phyloP scores from a whole-genome alignment of 2,113 vertebrate genomes.

The Barnardius zonarius region DNA sequence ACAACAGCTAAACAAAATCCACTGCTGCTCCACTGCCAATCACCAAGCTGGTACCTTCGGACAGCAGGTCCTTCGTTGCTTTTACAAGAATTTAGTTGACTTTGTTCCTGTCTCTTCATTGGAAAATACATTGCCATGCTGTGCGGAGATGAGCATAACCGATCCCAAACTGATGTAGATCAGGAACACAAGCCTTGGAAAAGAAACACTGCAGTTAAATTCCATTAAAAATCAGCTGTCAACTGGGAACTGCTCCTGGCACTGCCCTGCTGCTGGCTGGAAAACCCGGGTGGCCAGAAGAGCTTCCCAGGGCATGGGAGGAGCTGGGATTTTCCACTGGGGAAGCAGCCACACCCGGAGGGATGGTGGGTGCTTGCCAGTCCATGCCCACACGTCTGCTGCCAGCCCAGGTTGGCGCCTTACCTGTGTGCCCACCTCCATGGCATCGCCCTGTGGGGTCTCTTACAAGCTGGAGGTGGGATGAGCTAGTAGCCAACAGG shows the following conservation, averaged over 20 bases:
- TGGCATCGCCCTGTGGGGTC: not conserved
- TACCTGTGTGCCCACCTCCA: not conserved
- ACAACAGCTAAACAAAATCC: not conserved
- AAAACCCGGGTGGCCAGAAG: not conserved
- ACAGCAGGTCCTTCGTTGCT: not conserved
- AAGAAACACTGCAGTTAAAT: not conserved
- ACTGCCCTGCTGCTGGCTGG: not conserved
- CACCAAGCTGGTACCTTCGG: not conserved
- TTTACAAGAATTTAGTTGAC: not conserved
- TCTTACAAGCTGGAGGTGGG: not conserved
- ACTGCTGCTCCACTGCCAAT: not conserved
- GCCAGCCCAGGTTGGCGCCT: not conserved
- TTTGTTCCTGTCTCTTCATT: not conserved
- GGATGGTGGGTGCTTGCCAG: not conserved
- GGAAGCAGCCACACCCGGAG: not conserved
- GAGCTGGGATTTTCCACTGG: conserved; percentile 12
- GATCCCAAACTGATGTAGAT: not conserved
- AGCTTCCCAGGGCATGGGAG: not conserved
- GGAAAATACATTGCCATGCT: not conserved
- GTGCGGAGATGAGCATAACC: not conserved
- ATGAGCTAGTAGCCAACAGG: accelerated
- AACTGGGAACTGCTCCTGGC: not conserved
- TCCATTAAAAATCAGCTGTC: not conserved
- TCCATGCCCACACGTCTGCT: accelerated
- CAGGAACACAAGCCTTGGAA: not conserved